A percentile compares a stretch with the other conserved stretches of the same genome.
These are phyloP conservation scores for Megaceryle maxima DNA, from an alignment of 2,113 vertebrate genomes.

Conservation along the genomic window DNA sequence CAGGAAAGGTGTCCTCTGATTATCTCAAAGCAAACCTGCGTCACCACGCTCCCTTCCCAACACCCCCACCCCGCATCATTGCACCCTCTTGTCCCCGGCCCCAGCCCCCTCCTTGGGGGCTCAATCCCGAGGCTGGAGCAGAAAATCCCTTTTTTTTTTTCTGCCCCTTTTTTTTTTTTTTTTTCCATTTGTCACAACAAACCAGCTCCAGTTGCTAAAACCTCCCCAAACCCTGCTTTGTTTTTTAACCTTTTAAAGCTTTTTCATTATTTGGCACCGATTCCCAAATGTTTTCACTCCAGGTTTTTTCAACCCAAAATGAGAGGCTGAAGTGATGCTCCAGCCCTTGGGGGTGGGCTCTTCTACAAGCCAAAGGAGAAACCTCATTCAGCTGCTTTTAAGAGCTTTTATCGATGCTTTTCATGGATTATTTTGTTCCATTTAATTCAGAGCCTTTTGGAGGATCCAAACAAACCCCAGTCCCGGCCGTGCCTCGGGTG, in stretches of 20 bases:
- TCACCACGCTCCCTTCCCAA: neutral
- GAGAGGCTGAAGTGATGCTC: accelerated
- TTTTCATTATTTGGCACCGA: conserved; percentile 1
- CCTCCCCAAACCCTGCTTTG: neutral
- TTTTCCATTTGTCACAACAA: neutral
- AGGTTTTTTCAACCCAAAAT: neutral
- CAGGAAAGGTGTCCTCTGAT: neutral
- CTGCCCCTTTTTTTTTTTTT: neutral
- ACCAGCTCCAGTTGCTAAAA: neutral
- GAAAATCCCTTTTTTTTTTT: neutral
- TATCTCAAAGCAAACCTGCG: conserved; percentile 20
- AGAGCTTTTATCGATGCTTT: neutral
- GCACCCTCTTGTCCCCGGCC: conserved; percentile 43
- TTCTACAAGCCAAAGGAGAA: neutral
- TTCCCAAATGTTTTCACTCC: neutral
- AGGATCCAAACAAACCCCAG: neutral
- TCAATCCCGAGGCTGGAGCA: neutral
- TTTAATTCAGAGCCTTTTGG: neutral
- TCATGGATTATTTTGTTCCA: neutral
- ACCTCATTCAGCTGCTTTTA: accelerated
- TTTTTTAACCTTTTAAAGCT: neutral
- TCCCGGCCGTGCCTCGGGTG: neutral
- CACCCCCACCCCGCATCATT: neutral
- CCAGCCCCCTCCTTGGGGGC: neutral
- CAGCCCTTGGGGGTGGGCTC: neutral